Evolutionary conservation across 2,797 vertebrate genomes (phyloP).

Genomic region (Apogon hyalosoma): DNA sequence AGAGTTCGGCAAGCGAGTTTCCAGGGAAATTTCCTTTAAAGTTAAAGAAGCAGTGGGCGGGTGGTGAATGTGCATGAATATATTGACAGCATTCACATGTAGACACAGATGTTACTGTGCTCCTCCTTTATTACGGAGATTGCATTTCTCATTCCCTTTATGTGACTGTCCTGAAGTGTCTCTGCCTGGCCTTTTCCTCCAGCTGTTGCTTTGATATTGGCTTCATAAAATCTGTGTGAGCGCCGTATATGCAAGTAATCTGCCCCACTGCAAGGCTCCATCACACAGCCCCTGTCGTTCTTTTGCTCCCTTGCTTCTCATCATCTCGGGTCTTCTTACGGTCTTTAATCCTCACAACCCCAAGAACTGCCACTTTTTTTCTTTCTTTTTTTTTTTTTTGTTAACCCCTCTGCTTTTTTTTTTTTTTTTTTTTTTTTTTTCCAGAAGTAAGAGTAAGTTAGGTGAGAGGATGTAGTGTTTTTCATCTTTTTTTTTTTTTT

Average conservation of each 20-base stretch:
- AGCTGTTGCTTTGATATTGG: slow-evolving; percentile 84
- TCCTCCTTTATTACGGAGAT: slow-evolving; percentile 59
- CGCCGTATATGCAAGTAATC: slow-evolving; percentile 66
- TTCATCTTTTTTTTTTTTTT: slow-evolving; percentile 27
- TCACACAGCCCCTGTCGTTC: slow-evolving; percentile 37
- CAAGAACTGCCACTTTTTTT: slow-evolving; percentile 25
- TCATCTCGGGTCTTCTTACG: slow-evolving; percentile 39
- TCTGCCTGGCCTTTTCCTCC: slow-evolving; percentile 67
- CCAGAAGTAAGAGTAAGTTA: slow-evolving; percentile 14
- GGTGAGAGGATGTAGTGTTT: slow-evolving; percentile 47
- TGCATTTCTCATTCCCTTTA: slow-evolving; percentile 74
- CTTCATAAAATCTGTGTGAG: slow-evolving; percentile 79
- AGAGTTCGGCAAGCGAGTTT: slow-evolving; percentile 52
- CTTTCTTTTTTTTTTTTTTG: slow-evolving; percentile 5
- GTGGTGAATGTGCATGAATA: slow-evolving; percentile 37
- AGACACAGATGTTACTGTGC: slow-evolving; percentile 22
- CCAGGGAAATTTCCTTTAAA: slow-evolving; percentile 49
- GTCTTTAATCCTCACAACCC: slow-evolving; percentile 71
- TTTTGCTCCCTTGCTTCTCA: slow-evolving; percentile 31
- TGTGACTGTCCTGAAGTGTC: slow-evolving; percentile 68
- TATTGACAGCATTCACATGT: slow-evolving; percentile 16
- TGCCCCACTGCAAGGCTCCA: slow-evolving; percentile 57
- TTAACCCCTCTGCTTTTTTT: background rate
- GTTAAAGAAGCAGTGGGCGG: slow-evolving; percentile 36
- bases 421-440: slow-evolving; percentile 7